Evolutionary conservation across 2,888 invertebrate species (phyloP), one percentile per base, ranked within the genome.

Genomic region (Coenonympha glycerion): DNA sequence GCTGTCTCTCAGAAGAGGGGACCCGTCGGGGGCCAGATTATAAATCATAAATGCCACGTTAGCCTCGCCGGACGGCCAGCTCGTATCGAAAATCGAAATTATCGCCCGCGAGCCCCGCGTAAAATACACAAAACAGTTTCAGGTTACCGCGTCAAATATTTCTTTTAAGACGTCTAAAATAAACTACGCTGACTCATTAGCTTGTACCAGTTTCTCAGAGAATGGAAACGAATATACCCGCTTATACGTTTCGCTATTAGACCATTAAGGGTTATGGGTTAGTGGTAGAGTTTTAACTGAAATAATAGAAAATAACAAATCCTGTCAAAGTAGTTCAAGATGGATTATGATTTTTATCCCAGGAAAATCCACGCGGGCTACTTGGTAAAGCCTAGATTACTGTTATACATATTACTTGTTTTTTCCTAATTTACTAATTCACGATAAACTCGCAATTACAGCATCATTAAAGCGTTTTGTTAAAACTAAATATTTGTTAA

Each of bases 21-120:
- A 76, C 74, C 71, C 75, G 78, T 77, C 76, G 77, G 73, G 66
- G 79, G 71, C 79, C 72, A 74, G 82, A 79, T 82, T 84, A 83
- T 85, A 85, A 85, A 85, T 84, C 85, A 85, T 81, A 83, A 78
- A 75, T 77, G 83, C 81, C 85, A 80, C 76, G 80, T 82, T 77
- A 78, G 73, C 66, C 63, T 62, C 68, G 68, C 65, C 68, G 68
- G 66, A 71, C 72, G 68, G 70, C 67, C 60, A 56, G 66, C 65
- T 71, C 62, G 76, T 73, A 80, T 78, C 77, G 70, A 82, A 85
- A 83, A 80, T 78, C 77, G 70, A 82, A 85, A 83, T 85, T 81
- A 85, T 82, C 82, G 79, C 75, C 77, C 72, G 73, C 71, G 60
- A 79, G 73, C 71, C 65, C 61, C 66, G 68, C 73, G 74, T 77